Base-by-base conservation (phyloP, 1,140 invertebrate species). In the Stegodyphus mimosarum region DNA sequence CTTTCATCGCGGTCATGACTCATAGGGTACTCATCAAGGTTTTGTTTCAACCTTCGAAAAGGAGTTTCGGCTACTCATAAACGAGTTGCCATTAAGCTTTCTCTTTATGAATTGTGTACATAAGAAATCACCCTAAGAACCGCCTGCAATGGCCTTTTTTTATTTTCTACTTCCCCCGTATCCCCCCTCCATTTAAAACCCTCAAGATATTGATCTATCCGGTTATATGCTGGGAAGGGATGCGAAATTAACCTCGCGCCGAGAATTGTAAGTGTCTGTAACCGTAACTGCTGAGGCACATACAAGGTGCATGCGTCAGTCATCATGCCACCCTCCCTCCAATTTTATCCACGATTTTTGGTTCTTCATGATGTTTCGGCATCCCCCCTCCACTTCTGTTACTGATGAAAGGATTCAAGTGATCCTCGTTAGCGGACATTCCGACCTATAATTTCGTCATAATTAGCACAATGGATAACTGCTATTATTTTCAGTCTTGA, bases 11-110 rank as follows among this genome's bases (percentile, higher is more conserved):
- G 48, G 53, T 75, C 73, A 75, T 75, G 73, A 75, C 73, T 75
- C 73, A 33, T 33, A 33, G 63, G 55, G 73, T 75, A 75, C 73
- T 75, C 73, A 48, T 75, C 33, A 75, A 64, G 53, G 55, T 33
- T 75, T 75, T 75, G 73, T 75, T 75, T 63, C 52, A 75, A 60
- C 52, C 55, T 75, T 60, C 73, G 73, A 55, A 75, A 75, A 52
- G 73, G 73, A 75, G 73, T 75, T 75, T 75, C 73, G 73, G 55
- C 73, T 75, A 75, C 55, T 60, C 73, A 75, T 75, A 75, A 75
- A 75, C 73, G 73, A 75, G 73, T 63, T 75, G 63, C 63, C 73
- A 75, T 75, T 75, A 75, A 75, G 73, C n/a, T 63, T 63, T 63
- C 73, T 55, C 63, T 75, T 75, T 75, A 75, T 51, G 73, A 75